These are phyloP conservation scores for Halcyon malimbica DNA, from an alignment of 2,113 vertebrate species.

Conservation along the genomic window DNA sequence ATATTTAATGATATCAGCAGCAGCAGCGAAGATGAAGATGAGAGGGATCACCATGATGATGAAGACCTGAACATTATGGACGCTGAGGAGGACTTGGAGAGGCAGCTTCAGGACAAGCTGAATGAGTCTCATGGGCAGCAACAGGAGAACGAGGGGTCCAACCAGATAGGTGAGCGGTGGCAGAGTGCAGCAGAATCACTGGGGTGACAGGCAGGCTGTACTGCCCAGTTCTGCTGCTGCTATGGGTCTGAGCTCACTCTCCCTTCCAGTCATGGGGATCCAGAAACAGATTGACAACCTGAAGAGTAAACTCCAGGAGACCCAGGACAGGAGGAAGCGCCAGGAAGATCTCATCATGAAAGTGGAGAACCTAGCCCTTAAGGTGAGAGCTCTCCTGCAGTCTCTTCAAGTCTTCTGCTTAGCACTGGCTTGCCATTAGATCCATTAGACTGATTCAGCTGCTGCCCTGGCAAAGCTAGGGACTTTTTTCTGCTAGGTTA, in stretches of 20 bases:
- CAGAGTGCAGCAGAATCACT: not conserved
- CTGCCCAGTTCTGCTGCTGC: not conserved
- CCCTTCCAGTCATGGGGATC: constrained; percentile 85
- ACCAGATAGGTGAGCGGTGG: constrained; percentile 81
- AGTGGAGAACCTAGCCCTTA: constrained; percentile 96
- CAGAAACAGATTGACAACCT: constrained; percentile 93
- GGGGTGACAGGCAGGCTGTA: not conserved
- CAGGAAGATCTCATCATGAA: constrained; percentile 98
- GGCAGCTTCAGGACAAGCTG: constrained; percentile 84
- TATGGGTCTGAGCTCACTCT: not conserved
- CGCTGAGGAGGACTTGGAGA: constrained; percentile 87
- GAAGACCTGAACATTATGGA: constrained; percentile 94
- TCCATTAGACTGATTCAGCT: not conserved
- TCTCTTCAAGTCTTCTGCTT: not conserved
- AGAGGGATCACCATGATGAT: constrained; percentile 86
- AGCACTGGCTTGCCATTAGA: not conserved
- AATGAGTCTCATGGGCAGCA: constrained; percentile 79
- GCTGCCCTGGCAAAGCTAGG: not conserved
- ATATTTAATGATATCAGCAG: constrained; percentile 90
- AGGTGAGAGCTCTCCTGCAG: constrained; percentile 74
- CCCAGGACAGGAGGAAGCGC: constrained; percentile 91
- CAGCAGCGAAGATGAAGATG: constrained; percentile 91
- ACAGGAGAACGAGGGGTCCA: constrained; percentile 80
- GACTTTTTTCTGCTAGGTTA: not conserved
- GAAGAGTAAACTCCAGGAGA: constrained; percentile 93